A percentile compares a stretch with the other conserved stretches of the same genome.
Evolutionary conservation across 2,113 vertebrate species (phyloP).

Genomic region (Bombycilla garrulus): DNA sequence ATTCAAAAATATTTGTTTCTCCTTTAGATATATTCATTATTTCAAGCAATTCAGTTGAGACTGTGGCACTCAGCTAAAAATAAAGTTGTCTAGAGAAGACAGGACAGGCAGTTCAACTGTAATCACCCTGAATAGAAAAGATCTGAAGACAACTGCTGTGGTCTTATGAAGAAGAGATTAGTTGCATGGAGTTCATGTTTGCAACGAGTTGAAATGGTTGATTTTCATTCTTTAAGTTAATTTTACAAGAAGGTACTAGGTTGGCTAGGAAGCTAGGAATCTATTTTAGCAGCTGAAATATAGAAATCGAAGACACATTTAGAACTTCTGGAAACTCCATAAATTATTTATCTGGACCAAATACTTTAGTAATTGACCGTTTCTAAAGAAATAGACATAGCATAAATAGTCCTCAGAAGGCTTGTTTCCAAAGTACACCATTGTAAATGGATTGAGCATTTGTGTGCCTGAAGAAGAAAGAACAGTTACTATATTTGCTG

Average conservation of each 20-base stretch:
- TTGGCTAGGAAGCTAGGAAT: not conserved
- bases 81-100: not conserved
- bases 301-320: not conserved
- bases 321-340: not conserved
- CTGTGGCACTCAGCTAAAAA: not conserved
- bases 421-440: not conserved
- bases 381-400: not conserved
- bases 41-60: not conserved
- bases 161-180: not conserved
- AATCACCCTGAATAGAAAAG: not conserved
- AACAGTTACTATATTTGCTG: not conserved
- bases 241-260: not conserved
- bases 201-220: not conserved
- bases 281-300: not conserved
- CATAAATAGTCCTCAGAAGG: not conserved
- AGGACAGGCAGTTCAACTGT: not conserved
- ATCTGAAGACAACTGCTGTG: not conserved
- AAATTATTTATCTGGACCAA: not conserved
- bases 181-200: not conserved
- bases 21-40: not conserved
- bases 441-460: not conserved
- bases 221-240: not conserved
- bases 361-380: not conserved
- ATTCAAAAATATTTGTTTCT: not conserved
- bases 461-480: not conserved